A percentile compares a stretch with the other conserved stretches of the same genome.
Evolutionary conservation across 2,888 invertebrate genomes (phyloP).

Genomic region (Molorchus minor): DNA sequence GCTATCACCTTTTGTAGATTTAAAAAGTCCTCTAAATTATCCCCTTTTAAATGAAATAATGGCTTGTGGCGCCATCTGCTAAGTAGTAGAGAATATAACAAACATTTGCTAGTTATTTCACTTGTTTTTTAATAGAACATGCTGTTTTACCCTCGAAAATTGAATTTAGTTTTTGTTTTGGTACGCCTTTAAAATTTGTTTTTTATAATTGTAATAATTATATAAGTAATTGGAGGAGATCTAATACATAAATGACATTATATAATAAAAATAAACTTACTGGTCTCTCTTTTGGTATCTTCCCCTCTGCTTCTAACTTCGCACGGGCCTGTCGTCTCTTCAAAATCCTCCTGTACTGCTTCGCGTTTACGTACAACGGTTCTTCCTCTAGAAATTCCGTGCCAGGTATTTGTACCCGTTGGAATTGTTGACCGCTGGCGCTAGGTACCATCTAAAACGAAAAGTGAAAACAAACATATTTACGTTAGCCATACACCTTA

Average conservation of each 20-base stretch:
- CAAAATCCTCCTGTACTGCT: conserved; percentile 96
- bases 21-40: too few species aligned
- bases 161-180: too few species aligned
- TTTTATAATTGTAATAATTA: too few species aligned
- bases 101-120: too few species aligned
- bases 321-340: conserved; percentile 94
- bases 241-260: neutral
- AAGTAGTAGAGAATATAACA: too few species aligned
- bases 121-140: too few species aligned
- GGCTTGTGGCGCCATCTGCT: too few species aligned
- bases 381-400: conserved; percentile 86
- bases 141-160: too few species aligned
- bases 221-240: too few species aligned
- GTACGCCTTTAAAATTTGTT: too few species aligned
- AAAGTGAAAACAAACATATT: neutral
- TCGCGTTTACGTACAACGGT: conserved; percentile 97
- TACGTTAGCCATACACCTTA: neutral
- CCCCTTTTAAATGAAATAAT: too few species aligned
- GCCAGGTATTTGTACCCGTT: conserved; percentile 69
- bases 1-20: too few species aligned
- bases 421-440: conserved; percentile 65
- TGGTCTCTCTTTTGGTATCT: conserved; percentile 96
- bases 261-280: conserved; percentile 63
- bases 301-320: conserved; percentile 91
- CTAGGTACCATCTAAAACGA: conserved; percentile 67